A percentile compares a stretch with the other conserved stretches of the same genome.
Conservation (phyloP, 2,797 vertebrate species). For the Gallinago nigripennis region DNA sequence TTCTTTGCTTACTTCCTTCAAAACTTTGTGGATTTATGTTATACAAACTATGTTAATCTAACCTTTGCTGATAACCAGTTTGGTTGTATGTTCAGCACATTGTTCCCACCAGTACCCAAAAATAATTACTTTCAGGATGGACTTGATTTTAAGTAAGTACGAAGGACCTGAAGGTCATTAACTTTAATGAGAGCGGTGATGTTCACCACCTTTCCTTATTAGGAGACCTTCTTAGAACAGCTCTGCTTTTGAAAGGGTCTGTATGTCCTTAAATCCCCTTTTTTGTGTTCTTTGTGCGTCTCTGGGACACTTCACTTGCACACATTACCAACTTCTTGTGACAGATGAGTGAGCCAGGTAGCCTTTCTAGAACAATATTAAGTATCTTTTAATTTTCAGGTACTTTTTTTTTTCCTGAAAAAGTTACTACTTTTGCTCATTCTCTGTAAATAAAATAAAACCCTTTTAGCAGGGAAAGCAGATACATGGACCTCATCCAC, state of each 20-base stretch:
- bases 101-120: not conserved
- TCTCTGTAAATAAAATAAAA: not conserved
- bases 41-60: slow-evolving; percentile 8
- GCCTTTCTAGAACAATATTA: not conserved
- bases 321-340: not conserved
- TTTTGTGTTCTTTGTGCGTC: not conserved
- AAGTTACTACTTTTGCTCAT: not conserved
- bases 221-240: not conserved
- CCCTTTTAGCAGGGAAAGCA: not conserved
- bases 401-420: not conserved
- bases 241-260: not conserved
- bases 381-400: not conserved
- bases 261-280: not conserved
- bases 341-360: not conserved
- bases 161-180: not conserved
- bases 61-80: not conserved
- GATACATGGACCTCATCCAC: not conserved
- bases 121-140: not conserved
- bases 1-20: slow-evolving; percentile 54
- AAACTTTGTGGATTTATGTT: slow-evolving; percentile 37
- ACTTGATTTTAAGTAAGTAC: not conserved
- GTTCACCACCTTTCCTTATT: not conserved
- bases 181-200: not conserved
- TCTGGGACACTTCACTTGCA: not conserved
- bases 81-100: not conserved